Percentiles rank a stretch among this genome's conserved stretches.
Evolutionary conservation across 1,140 invertebrate species (phyloP).

Genomic region (Amphibalanus amphitrite): DNA sequence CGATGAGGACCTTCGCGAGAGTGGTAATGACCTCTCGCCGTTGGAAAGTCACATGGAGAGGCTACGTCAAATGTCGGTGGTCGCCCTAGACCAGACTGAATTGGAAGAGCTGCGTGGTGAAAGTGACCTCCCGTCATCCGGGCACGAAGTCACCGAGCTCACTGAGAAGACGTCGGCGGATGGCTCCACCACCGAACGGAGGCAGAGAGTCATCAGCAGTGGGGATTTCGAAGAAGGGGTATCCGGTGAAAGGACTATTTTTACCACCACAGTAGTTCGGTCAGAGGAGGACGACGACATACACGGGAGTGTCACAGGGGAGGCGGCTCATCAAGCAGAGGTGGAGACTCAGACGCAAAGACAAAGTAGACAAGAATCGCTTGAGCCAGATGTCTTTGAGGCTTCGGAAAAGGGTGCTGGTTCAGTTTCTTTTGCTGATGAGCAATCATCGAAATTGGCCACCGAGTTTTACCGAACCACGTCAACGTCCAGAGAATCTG

Average conservation of each 20-base stretch:
- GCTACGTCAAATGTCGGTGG: constrained; percentile 17
- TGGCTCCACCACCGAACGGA: neutral
- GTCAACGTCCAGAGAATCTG: neutral
- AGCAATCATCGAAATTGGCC: too few species aligned
- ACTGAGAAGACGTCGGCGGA: neutral
- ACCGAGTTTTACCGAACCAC: too few species aligned
- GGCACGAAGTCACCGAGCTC: too few species aligned
- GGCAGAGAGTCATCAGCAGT: neutral
- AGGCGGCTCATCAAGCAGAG: neutral
- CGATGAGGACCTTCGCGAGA: constrained; percentile 43
- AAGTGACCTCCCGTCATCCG: neutral
- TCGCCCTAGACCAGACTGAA: neutral
- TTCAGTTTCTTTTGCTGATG: too few species aligned
- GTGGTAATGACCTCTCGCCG: constrained; percentile 45
- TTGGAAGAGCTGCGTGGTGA: neutral
- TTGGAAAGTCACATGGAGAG: constrained; percentile 33
- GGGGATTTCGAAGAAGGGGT: neutral
- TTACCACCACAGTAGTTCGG: neutral
- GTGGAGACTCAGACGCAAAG: neutral
- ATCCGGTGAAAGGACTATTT: neutral
- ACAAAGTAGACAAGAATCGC: neutral
- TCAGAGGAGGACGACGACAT: neutral
- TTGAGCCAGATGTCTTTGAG: neutral
- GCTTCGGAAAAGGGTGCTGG: too few species aligned
- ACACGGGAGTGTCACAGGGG: neutral